Base-by-base conservation (phyloP, 2,113 vertebrate species). In the Bombycilla garrulus region DNA sequence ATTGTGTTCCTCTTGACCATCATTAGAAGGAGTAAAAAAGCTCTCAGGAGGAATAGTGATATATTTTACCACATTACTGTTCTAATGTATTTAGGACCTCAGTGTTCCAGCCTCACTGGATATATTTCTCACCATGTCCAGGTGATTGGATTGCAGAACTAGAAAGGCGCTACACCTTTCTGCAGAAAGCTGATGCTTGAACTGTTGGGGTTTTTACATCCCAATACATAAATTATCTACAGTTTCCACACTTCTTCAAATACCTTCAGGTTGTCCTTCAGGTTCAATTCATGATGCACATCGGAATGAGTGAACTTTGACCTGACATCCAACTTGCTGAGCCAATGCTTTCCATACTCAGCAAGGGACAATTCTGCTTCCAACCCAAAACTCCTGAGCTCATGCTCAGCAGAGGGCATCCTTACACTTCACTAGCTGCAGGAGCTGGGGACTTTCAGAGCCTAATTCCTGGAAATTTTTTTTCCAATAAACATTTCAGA, bases 401-500 rank as follows among this genome's bases (percentile, higher is more conserved):
- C 87, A 47, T 0, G 71, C 87, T 96, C 95, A 94, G 93, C 25
- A 95, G 94, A 95, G 94, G 96, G 95, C 95, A 96, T 92, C 85
- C 93, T 96, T 91, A 95, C 92, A 50, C 92, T 96, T 91, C 90
- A 66, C 38, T 36, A 51, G 64, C 71, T 85, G 40, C 71, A 40
- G 89, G 71, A 92, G 91, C 74, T 61, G 76, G 50, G 40, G 87
- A 61, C 84, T 87, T 80, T 65, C 78, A 77, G 45, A 79, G 33
- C 4, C 2, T 51, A 73, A 88, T 86, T 93, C 90, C 87, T 90
- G 92, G 92, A 92, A 90, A 36, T 81, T 71, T 90, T 95, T 94
- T 82, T 90, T 77, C 80, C 92, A 94, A 95, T 94, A 95, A 96
- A 95, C 93, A 95, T 83, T 94, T 96, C 82, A 92, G 88, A 73